Percentiles rank a stretch among this genome's conserved stretches.
Conservation (phyloP, 2,888 invertebrate species). For the Laspeyria flexula region DNA sequence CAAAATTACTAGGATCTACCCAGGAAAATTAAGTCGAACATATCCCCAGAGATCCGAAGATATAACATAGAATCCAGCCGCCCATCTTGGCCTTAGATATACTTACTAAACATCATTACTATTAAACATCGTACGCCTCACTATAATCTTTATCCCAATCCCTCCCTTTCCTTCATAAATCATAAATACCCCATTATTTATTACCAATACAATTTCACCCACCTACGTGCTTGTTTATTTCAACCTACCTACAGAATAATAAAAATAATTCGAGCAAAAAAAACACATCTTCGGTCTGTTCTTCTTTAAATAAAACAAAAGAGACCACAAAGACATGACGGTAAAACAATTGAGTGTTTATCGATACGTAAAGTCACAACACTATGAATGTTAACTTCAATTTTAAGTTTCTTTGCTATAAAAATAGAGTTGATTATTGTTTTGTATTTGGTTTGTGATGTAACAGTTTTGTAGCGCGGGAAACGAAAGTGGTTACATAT, state of each 20-base stretch:
- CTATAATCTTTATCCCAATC: constrained; percentile 51
- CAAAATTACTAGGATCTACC: too few species aligned
- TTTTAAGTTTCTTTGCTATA: constrained; percentile 41
- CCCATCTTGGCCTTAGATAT: background rate
- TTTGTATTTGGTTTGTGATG: constrained; percentile 23
- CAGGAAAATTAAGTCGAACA: too few species aligned
- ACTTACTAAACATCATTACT: constrained; percentile 10
- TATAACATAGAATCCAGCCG: too few species aligned
- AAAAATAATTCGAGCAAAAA: constrained; percentile 53
- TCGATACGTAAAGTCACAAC: constrained; percentile 59
- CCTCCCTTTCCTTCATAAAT: constrained; percentile 64
- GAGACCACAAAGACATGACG: constrained; percentile 81
- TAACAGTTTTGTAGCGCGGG: constrained; percentile 46
- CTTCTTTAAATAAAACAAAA: constrained; percentile 84
- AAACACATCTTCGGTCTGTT: constrained; percentile 67
- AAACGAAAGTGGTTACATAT: constrained; percentile 83
- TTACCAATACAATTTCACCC: constrained; percentile 81
- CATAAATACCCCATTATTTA: constrained; percentile 83
- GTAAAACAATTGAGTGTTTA: constrained; percentile 80
- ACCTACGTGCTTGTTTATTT: constrained; percentile 74
- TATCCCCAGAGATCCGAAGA: too few species aligned
- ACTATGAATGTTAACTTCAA: constrained; percentile 43
- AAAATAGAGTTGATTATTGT: constrained; percentile 38
- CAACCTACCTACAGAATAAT: constrained; percentile 57
- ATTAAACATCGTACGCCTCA: constrained; percentile 35